Conservation (phyloP, 2,888 invertebrate species). For the Acronicta alni region DNA sequence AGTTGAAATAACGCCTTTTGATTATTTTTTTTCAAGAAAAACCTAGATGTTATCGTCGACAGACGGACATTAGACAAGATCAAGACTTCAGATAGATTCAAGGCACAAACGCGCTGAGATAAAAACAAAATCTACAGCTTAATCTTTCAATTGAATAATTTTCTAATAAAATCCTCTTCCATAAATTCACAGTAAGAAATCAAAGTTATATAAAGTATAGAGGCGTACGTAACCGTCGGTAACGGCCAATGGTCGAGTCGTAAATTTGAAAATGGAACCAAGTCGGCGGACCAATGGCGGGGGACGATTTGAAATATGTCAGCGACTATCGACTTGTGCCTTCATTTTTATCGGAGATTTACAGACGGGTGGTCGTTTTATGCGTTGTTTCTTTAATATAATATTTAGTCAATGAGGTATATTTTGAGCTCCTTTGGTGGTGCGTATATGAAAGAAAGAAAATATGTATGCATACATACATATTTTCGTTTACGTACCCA, state of each 20-base stretch:
- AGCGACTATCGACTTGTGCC: constrained; percentile 27
- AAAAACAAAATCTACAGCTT: neutral
- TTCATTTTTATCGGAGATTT: constrained; percentile 50
- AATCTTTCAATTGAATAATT: constrained; percentile 22
- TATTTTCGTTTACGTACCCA: too few relatives aligned
- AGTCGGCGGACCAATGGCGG: constrained; percentile 60
- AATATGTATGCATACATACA: too few relatives aligned
- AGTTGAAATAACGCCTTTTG: too few relatives aligned
- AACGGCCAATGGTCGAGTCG: constrained; percentile 63
- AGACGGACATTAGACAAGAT: constrained; percentile 5
- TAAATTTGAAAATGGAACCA: constrained; percentile 73
- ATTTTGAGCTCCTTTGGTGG: constrained; percentile 14
- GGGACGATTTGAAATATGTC: constrained; percentile 53
- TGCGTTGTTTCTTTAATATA: constrained; percentile 17
- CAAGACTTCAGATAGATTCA: neutral
- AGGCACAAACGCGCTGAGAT: constrained; percentile 2
- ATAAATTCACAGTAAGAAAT: constrained; percentile 51
- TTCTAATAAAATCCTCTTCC: constrained; percentile 28
- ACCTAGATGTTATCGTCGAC: neutral
- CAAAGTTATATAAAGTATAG: constrained; percentile 57
- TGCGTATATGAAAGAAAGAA: too few relatives aligned
- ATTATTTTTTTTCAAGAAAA: neutral
- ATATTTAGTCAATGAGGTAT: neutral
- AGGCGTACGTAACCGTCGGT: constrained; percentile 53
- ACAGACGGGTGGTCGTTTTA: constrained; percentile 23